Evolutionary conservation across 1,140 invertebrate species (phyloP), one percentile per base, ranked within the genome.

Genomic region (Brachionus asplanchnoidis): DNA sequence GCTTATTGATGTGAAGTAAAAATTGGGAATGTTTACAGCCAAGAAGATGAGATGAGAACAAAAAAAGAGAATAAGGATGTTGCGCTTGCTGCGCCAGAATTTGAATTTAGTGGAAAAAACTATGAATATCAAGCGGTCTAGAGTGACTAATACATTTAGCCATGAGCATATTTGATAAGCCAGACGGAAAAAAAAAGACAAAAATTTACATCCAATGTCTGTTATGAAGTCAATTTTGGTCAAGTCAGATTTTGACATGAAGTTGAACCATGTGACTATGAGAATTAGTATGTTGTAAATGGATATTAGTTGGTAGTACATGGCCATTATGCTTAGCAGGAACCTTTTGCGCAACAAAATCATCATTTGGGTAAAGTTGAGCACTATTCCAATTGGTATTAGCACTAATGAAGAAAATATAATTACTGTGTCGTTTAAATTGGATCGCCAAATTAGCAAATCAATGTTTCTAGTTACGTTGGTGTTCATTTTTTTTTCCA

Each of bases 261-360:
- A 50, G 14, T 77, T 3, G 17, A 77, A 77, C 40, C 73, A 50
- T 36, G 20, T 50, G 9, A 77, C 12, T 11, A 50, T 20, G 17
- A 77, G 46, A 12, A 77, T 23, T 5, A 77, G 2, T 4, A 77
- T 50, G n/a, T 77, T 77, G 20, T 46, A 77, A 12, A 50, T n/a
- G n/a, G 73, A 77, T 53, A 77, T 77, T 20, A 77, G 17, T 77
- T 26, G 20, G 26, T 77, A 77, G 12, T 50, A 77, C 20, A 77
- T 26, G 12, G n/a, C 44, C 42, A 77, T 50, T 14, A 26, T 46
- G 20, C 44, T 77, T 2, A 46, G 0, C 11, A 50, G 42, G 53
- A 77, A 77, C 20, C 23, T 77, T 46, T 77, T 77, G 12, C 42
- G 17, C 5, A 50, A 11, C 20, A 77, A 77, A 26, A 77, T 26